Evolutionary conservation across 2,797 vertebrate species (phyloP).

Genomic region (Brotula barbata): DNA sequence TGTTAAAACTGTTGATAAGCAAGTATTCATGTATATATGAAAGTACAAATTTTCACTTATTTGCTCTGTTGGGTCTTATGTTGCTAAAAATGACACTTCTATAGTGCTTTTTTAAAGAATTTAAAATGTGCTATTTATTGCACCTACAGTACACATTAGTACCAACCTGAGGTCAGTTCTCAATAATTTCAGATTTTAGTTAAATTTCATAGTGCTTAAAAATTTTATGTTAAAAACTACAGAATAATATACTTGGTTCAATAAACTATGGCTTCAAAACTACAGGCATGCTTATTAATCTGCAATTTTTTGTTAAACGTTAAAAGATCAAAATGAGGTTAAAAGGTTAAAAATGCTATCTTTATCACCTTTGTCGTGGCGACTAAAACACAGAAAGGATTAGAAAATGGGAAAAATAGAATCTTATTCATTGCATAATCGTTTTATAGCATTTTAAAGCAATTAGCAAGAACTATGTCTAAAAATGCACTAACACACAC

Average conservation of each 20-base stretch:
- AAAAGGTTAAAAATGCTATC: constrained; percentile 42
- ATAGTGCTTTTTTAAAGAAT: constrained; percentile 21
- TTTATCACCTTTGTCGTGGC: constrained; percentile 29
- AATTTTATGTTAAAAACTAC: constrained; percentile 53
- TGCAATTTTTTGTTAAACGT: constrained; percentile 10
- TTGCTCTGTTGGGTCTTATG: constrained; percentile 30
- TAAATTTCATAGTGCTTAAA: constrained; percentile 28
- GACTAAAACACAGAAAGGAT: constrained; percentile 38
- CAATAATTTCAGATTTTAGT: constrained; percentile 46
- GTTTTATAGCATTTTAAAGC: constrained; percentile 52
- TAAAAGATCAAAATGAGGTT: constrained; percentile 48
- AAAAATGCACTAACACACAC: neutral
- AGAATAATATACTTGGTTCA: constrained; percentile 43
- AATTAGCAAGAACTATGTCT: constrained; percentile 22
- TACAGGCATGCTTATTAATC: constrained; percentile 27
- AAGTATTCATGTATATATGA: constrained; percentile 1
- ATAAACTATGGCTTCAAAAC: constrained; percentile 43
- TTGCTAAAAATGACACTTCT: constrained; percentile 29
- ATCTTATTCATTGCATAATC: constrained; percentile 66
- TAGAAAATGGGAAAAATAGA: constrained; percentile 56
- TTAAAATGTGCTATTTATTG: constrained; percentile 53
- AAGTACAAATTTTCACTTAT: no score
- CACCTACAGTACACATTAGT: constrained; percentile 48
- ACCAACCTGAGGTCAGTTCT: constrained; percentile 59
- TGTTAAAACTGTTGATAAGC: constrained; percentile 12